These are phyloP conservation scores for Arizona elegans DNA, from an alignment of 2,113 vertebrate species.

Conservation along the genomic window DNA sequence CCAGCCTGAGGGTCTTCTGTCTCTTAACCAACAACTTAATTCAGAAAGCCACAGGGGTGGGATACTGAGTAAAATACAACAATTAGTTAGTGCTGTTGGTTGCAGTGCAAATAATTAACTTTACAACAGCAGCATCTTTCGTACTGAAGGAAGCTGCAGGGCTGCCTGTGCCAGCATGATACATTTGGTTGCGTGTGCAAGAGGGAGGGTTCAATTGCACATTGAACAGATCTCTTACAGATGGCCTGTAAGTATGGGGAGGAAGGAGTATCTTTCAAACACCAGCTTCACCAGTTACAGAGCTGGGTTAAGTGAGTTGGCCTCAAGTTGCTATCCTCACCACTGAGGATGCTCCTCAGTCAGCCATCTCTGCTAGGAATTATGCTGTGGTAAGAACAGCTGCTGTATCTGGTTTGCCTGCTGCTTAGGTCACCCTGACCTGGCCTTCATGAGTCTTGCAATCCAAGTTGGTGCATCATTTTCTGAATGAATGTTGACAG, in stretches of 20 bases:
- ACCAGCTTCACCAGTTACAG: not conserved
- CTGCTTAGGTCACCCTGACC: not conserved
- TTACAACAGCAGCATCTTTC: conserved; percentile 15
- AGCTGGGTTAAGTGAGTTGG: not conserved
- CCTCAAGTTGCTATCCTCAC: not conserved
- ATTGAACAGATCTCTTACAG: conserved; percentile 2
- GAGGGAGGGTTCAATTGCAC: conserved; percentile 9
- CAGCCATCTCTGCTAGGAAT: not conserved
- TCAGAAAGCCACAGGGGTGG: not conserved
- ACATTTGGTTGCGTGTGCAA: not conserved
- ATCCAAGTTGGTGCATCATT: not conserved
- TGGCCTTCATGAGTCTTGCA: not conserved
- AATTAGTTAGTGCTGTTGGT: not conserved
- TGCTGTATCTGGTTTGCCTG: not conserved
- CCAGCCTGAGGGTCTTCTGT: not conserved
- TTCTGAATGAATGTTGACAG: not conserved
- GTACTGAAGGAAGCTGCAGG: not conserved
- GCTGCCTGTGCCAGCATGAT: not conserved
- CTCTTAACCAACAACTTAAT: not conserved
- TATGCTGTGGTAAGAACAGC: not conserved
- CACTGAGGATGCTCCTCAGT: not conserved
- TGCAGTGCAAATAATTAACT: conserved; percentile 10
- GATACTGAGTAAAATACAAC: no score
- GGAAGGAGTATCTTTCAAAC: not conserved
- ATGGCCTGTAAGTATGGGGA: not conserved